Base-by-base conservation (phyloP, 2,888 invertebrate species). In the Coenonympha arcania region DNA sequence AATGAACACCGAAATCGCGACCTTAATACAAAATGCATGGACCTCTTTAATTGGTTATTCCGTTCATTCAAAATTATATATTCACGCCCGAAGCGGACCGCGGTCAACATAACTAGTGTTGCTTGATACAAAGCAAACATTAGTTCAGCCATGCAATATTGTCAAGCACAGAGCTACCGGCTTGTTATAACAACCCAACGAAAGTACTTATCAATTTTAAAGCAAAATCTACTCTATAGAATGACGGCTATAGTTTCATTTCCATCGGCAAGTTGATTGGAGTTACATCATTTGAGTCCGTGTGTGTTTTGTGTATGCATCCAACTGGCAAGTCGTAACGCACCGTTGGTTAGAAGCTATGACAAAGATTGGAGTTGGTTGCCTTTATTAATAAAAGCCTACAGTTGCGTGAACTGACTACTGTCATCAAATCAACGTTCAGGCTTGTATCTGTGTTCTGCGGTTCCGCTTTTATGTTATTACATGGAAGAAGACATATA, bases 71-170 rank as follows among this genome's bases (percentile, higher is more conserved):
- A 79, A 39, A 83, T 84, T 84, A 84, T 79, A 83, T 76, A 85
- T 77, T 81, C 83, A 75, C 78, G 83, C 85, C 79, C 72, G 71
- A 66, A 78, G 84, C 81, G 68, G 60, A 61, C 71, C 74, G 73
- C 72, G 80, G 81, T 72, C 77, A 74, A 71, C 78, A 71, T 75
- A 76, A 75, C 83, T 82, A 80, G 78, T 78, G 73, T 72, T 72
- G 74, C 73, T 71, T 71, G 79, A 76, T 79, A 84, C 84, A 85
- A 84, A 83, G 83, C 83, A 83, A 85, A 86, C 78, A 84, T 85
- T 85, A 85, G 84, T 62, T 57, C 82, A 80, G 68, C 84, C 86
- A 86, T 85, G 86, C 86, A 85, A 83, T 86, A 85, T 85, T 85
- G 86, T 85, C 85, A 85, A 83, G 82, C 81, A 71, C 79, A 79